Conservation (phyloP, 1,140 invertebrate species). For the Drosophila bocqueti region DNA sequence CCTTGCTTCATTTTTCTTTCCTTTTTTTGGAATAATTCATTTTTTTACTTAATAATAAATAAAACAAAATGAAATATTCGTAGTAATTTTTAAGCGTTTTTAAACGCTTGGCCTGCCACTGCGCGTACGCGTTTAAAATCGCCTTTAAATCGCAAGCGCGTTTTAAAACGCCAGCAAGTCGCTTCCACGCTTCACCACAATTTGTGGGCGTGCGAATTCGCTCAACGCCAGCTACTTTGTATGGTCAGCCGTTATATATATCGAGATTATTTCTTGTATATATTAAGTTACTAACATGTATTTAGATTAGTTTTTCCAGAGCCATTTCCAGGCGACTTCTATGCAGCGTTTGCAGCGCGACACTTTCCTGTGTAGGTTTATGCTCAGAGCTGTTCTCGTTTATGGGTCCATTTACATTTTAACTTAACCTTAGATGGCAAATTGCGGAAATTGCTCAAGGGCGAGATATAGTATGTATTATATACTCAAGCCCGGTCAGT, state of each 20-base stretch:
- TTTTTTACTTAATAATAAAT: neutral
- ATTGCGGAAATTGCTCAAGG: constrained; percentile 71
- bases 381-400: constrained; percentile 45
- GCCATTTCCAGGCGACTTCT: constrained; percentile 22
- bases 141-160: constrained; percentile 17
- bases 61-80: neutral
- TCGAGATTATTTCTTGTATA: constrained; percentile 37
- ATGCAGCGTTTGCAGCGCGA: constrained; percentile 29
- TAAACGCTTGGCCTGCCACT: neutral
- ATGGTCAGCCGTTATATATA: constrained; percentile 37
- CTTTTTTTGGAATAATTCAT: neutral
- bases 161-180: constrained; percentile 17
- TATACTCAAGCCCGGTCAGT: constrained; percentile 13
- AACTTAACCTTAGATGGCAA: constrained; percentile 69
- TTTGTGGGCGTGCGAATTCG: constrained; percentile 42
- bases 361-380: constrained; percentile 45
- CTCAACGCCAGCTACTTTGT: constrained; percentile 33
- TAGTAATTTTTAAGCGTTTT: neutral
- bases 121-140: constrained; percentile 40
- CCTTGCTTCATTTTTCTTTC: too few species aligned
- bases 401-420: constrained; percentile 67
- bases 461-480: constrained; percentile 32
- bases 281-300: constrained; percentile 4
- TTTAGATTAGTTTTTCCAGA: constrained; percentile 40
- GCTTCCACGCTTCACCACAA: constrained; percentile 16